Evolutionary conservation across 2,888 invertebrate genomes (phyloP).

Genomic region (Tridacna gigas): DNA sequence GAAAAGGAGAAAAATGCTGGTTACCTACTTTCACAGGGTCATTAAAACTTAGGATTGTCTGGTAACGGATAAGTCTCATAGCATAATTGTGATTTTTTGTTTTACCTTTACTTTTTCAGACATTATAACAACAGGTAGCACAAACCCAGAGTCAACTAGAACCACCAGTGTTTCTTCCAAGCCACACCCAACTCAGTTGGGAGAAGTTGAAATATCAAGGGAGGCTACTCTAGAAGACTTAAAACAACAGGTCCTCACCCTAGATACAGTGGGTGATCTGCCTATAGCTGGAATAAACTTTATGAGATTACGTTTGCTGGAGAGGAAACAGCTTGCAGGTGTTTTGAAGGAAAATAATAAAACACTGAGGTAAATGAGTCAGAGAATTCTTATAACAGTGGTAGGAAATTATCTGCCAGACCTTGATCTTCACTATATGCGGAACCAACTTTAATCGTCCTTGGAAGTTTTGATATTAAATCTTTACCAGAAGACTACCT

Average conservation of each 20-base stretch:
- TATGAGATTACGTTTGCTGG: constrained; percentile 76
- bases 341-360: constrained; percentile 72
- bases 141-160: constrained; percentile 29
- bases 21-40: no score
- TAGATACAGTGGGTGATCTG: constrained; percentile 66
- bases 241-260: constrained; percentile 77
- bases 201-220: constrained; percentile 80
- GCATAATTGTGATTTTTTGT: background rate
- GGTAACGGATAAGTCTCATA: no score
- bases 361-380: constrained; percentile 71
- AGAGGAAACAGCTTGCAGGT: constrained; percentile 63
- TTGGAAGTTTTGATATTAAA: no score
- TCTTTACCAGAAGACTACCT: background rate
- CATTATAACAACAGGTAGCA: constrained; percentile 6
- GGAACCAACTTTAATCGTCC: no score
- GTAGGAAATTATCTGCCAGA: background rate
- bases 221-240: constrained; percentile 80
- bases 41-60: no score
- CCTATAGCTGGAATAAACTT: constrained; percentile 70
- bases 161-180: constrained; percentile 31
- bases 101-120: background rate
- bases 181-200: constrained; percentile 64
- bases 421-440: no score
- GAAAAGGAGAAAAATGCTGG: no score
- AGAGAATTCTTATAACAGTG: background rate